These are phyloP conservation scores for Merodon equestris DNA, from an alignment of 2,888 invertebrate species.

Conservation along the genomic window DNA sequence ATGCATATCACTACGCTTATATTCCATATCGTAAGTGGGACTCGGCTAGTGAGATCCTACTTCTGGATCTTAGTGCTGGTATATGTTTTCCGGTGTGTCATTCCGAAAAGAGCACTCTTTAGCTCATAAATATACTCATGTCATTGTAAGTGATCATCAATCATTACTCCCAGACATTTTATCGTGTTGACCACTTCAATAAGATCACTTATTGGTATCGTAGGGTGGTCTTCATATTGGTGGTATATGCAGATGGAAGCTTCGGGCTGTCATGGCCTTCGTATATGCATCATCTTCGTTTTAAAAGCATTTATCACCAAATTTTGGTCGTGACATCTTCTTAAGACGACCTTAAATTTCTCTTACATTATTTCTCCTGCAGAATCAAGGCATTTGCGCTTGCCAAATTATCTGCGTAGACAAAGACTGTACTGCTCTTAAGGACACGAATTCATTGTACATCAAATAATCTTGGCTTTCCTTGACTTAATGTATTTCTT, in stretches of 20 bases:
- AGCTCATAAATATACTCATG: too few species aligned
- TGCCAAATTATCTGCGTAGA: background rate
- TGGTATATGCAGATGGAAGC: background rate
- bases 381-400: background rate
- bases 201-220: background rate
- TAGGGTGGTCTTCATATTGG: background rate
- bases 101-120: too few species aligned
- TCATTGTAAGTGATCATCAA: background rate
- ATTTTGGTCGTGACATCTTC: background rate
- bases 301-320: background rate
- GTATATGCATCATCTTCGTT: background rate
- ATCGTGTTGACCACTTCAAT: background rate
- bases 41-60: too few species aligned
- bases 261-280: background rate
- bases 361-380: background rate
- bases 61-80: too few species aligned
- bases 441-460: background rate
- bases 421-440: background rate
- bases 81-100: too few species aligned
- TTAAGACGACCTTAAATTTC: background rate
- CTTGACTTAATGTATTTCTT: too few species aligned
- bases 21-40: too few species aligned
- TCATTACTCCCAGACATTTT: background rate
- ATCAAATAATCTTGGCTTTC: background rate
- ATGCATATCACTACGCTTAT: too few species aligned